A percentile compares a stretch with the other conserved stretches of the same genome.
Conservation (phyloP, 23 tunicate genomes). For the Clavelina lepadiformis region DNA sequence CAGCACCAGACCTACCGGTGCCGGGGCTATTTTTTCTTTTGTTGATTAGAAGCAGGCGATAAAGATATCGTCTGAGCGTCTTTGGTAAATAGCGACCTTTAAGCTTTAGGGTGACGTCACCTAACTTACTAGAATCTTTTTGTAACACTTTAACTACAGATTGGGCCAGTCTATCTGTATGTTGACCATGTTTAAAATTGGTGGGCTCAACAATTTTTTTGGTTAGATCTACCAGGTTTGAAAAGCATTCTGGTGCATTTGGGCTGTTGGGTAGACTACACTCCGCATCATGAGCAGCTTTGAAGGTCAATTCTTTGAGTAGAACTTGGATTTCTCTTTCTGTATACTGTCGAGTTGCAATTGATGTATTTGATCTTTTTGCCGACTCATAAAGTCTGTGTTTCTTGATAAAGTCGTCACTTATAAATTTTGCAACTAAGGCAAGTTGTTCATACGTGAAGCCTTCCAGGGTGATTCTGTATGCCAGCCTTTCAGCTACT, state of each 20-base stretch:
- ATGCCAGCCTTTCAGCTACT: constrained; percentile 34
- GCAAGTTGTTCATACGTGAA: constrained; percentile 36
- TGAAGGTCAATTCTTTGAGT: constrained; percentile 47
- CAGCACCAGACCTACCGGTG: not conserved
- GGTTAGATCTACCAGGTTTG: constrained; percentile 8
- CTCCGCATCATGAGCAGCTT: constrained; percentile 61
- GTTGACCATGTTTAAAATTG: too few species aligned
- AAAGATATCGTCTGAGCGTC: constrained; percentile 36
- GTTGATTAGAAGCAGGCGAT: constrained; percentile 25
- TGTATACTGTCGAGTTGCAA: constrained; percentile 3
- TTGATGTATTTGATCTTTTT: not conserved
- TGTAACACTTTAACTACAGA: constrained; percentile 36
- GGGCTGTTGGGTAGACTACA: constrained; percentile 17
- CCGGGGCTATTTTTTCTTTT: constrained; percentile 11
- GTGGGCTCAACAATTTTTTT: too few species aligned
- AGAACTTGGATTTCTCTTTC: constrained; percentile 39
- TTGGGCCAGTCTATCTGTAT: constrained; percentile 14
- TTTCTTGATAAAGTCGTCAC: constrained; percentile 31
- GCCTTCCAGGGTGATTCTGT: constrained; percentile 58
- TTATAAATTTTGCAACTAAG: constrained; percentile 39
- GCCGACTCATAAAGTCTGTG: constrained; percentile 22
- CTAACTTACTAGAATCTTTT: constrained; percentile 27
- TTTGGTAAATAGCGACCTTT: constrained; percentile 32
- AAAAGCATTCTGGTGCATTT: constrained; percentile 6
- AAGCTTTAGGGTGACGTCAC: constrained; percentile 12